Evolutionary conservation across 2,113 vertebrate genomes (phyloP), one percentile per base, ranked within the genome.

Genomic region (Scophthalmus maximus): DNA sequence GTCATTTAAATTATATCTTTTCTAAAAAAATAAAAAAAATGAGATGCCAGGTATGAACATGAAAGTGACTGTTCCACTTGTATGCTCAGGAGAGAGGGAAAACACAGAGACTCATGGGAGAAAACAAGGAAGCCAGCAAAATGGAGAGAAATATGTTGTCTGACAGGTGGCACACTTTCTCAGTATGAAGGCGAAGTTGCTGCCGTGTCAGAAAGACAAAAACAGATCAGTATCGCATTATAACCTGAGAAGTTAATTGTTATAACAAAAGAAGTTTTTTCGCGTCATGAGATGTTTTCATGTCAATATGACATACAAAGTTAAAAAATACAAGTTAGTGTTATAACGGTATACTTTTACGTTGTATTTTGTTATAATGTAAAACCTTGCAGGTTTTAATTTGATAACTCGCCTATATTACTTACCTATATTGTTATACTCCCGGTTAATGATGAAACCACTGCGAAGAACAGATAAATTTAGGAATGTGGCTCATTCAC

Each of bases 81-180:
- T 74, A 18, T 77, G 73, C 73, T 68, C 25, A 30, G 61, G 61
- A 72, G 62, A 77, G 69, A 64, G 75, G 68, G 71, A 44, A 79
- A 86, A 79, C 74, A 71, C 59, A 68, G 50, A 82, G 51, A 55
- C 77, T 73, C 76, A 73, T 71, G 77, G 30, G 46, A 79, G 70
- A 20, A 42, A 66, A 76, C 34, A 59, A n/a, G 29, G 30, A 78
- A 70, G 57, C 49, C 52, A 80, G 68, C 56, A 44, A 68, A 74
- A 30, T 26, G 56, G 50, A 29, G 62, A 59, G 34, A 74, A 57
- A 53, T 49, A 55, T 42, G 25, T 49, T 15, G 51, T 63, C 14
- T 88, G 85, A 70, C 66, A 85, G 81, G 70, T 78, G 80, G 66
- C 68, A 82, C 44, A 73, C 67, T 79, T 86, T 81, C 44, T 62